Evolutionary conservation across 2,888 invertebrate genomes (phyloP).

Genomic region (Antitype chi): DNA sequence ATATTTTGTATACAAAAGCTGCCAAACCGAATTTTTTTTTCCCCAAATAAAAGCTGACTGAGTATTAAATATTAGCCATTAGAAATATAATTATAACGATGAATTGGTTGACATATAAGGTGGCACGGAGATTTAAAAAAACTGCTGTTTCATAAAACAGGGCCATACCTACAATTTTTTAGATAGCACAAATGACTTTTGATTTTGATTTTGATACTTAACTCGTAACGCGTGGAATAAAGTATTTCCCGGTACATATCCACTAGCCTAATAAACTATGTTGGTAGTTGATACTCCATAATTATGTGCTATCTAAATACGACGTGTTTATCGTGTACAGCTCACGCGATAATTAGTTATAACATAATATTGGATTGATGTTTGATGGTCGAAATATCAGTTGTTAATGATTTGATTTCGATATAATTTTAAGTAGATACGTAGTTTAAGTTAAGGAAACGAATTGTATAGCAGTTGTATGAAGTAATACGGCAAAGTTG

Average conservation of each 20-base stretch:
- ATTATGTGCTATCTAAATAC: constrained; percentile 19
- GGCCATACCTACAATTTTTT: no score
- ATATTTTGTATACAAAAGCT: no score
- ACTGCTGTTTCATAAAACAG: no score
- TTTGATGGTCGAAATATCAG: constrained; percentile 5
- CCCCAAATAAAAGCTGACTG: no score
- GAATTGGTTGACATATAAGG: no score
- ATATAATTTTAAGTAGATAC: neutral
- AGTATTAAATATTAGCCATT: no score
- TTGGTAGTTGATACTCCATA: constrained; percentile 21
- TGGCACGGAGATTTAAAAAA: no score
- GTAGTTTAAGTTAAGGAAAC: neutral
- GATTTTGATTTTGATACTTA: neutral
- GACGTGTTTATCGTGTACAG: constrained; percentile 7
- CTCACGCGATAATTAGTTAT: constrained; percentile 19
- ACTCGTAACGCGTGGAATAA: constrained; percentile 25
- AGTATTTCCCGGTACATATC: constrained; percentile 27
- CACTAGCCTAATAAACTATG: neutral
- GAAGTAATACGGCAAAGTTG: neutral
- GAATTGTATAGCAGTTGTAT: neutral
- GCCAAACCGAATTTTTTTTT: no score
- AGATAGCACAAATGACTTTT: no score
- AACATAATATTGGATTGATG: constrained; percentile 19
- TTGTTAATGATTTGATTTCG: neutral
- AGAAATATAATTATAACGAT: no score